Base-by-base conservation (phyloP, 2,888 invertebrate genomes). In the Lasioglossum marginatum region DNA sequence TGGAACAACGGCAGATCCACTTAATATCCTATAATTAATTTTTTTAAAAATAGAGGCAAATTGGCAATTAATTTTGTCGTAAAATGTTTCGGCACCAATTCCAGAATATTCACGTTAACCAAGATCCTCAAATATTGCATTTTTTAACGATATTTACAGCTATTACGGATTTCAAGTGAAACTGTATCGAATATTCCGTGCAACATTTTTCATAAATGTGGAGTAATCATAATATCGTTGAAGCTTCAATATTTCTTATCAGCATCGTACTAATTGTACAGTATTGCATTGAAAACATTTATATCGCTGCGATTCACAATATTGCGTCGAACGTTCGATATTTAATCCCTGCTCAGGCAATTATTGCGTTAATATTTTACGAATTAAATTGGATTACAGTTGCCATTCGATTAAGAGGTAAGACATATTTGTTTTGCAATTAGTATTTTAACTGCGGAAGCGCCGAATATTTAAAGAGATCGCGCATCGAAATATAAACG, bases 291-390 rank as follows among this genome's bases (percentile, higher is more conserved):
- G 27, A n/a, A 27, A 60, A 60, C 16, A 60, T 60, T 60, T 60
- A 60, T 5, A 60, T 60, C 27, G 27, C 60, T 6, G 14, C 16
- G 60, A 27, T 27, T 27, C 60, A 60, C 16, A 27, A 27, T 60
- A 27, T 31, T 14, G 27, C 60, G 27, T 16, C 60, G 60, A 1
- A 5, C 27, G 60, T 5, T 60, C 60, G 27, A 60, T 60, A 60
- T 31, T 60, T 60, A 60, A 60, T 60, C 60, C 60, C 31, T 2
- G 27, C 14, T 27, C 60, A 0, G 27, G 16, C 60, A 31, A 60
- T 60, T 60, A 60, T 14, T 16, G 60, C 60, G 60, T 60, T 60
- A 31, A 60, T 60, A 60, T 60, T 60, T 60, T 60, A 60, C 27
- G 27, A 60, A 60, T 60, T 27, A 27, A 27, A 60, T 60, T 60